A percentile compares a stretch with the other conserved stretches of the same genome.
Conservation (phyloP, 2,888 invertebrate species). For the Pardosa pseudoannulata region DNA sequence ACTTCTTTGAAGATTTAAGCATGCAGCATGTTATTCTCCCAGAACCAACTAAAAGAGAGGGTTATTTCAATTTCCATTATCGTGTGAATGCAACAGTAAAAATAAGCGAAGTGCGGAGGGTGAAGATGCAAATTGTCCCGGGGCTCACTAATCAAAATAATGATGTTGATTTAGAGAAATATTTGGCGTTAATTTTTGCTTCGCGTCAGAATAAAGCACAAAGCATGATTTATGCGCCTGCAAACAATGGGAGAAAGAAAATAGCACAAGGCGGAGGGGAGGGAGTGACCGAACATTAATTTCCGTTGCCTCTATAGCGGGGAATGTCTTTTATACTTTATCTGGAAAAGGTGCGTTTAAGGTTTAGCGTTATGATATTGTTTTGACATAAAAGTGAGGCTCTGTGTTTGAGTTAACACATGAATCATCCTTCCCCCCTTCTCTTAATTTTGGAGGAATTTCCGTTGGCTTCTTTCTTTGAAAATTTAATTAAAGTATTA, state of each 20-base stretch:
- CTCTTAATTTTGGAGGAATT: too few species aligned
- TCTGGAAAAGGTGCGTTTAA: conserved; percentile 11
- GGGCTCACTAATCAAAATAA: conserved; percentile 62
- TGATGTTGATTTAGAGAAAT: conserved; percentile 67
- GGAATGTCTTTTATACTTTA: conserved; percentile 2
- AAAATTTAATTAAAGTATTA: too few species aligned
- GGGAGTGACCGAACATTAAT: neutral
- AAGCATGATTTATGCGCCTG: conserved; percentile 50
- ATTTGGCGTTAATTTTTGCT: conserved; percentile 61
- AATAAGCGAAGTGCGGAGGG: conserved; percentile 21
- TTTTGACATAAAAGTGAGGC: neutral
- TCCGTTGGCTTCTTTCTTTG: too few species aligned
- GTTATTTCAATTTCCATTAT: conserved; percentile 59
- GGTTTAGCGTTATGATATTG: neutral
- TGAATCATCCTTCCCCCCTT: neutral
- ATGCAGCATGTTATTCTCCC: too few species aligned
- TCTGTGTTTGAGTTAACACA: neutral
- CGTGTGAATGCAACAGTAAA: neutral
- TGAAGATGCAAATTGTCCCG: conserved; percentile 35
- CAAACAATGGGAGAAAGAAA: conserved; percentile 24
- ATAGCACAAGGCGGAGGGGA: neutral
- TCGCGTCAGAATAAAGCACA: conserved; percentile 17
- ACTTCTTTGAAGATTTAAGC: too few species aligned
- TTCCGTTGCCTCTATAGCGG: neutral
- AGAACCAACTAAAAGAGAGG: neutral